Conservation (phyloP, 2,113 vertebrate species). For the Alaudala cheleensis region DNA sequence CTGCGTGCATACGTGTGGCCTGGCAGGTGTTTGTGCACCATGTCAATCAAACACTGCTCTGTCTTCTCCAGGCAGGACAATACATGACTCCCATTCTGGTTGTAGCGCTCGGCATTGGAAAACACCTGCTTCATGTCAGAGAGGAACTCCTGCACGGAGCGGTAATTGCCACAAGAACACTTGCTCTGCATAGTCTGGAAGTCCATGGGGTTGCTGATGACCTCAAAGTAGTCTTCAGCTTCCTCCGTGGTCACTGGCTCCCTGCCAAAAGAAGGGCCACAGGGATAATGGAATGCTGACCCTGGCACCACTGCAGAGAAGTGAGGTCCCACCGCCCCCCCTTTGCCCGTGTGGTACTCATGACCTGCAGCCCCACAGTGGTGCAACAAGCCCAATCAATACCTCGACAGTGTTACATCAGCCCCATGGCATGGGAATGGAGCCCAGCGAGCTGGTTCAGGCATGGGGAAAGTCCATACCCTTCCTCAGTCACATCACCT, state of each 20-base stretch:
- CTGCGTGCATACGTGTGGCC: constrained; percentile 87
- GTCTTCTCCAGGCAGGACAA: constrained; percentile 90
- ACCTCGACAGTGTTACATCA: fast-evolving
- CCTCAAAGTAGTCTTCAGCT: constrained; percentile 91
- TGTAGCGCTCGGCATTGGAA: constrained; percentile 92
- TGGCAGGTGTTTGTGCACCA: constrained; percentile 90
- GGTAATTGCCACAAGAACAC: constrained; percentile 84
- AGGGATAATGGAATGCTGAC: not conserved
- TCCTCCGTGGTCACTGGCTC: constrained; percentile 92
- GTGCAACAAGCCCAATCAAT: not conserved
- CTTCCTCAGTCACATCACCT: not conserved
- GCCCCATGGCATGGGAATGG: fast-evolving
- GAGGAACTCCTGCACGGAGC: constrained; percentile 87
- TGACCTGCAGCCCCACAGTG: not conserved
- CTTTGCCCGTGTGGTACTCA: not conserved
- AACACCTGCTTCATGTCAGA: constrained; percentile 93
- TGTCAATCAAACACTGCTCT: constrained; percentile 87
- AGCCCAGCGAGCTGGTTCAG: not conserved
- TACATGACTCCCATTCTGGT: constrained; percentile 87
- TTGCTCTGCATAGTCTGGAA: constrained; percentile 94
- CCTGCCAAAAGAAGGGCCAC: constrained; percentile 69
- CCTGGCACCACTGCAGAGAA: not conserved
- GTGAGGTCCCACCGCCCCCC: fast-evolving
- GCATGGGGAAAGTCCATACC: fast-evolving
- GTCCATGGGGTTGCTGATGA: constrained; percentile 93